Evolutionary conservation across 2,797 vertebrate genomes (phyloP).

Genomic region (Poecilia velifera): DNA sequence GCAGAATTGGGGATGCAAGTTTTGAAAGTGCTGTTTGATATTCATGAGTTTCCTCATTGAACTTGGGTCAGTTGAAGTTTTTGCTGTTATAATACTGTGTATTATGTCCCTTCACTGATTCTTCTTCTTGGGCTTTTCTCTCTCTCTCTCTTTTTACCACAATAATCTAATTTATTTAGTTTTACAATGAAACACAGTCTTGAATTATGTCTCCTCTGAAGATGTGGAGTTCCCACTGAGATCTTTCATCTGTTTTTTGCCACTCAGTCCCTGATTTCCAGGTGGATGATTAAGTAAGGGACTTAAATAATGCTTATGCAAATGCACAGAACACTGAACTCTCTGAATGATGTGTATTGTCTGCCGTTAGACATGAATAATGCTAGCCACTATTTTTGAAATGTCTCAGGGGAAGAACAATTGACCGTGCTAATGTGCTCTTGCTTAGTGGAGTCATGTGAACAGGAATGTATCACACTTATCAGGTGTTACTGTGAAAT

Average conservation of each 20-base stretch:
- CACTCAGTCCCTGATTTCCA: slow-evolving; percentile 68
- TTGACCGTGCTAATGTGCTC: slow-evolving; percentile 71
- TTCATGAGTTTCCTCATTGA: slow-evolving; percentile 37
- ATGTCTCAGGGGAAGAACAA: slow-evolving; percentile 78
- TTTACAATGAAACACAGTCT: slow-evolving; percentile 23
- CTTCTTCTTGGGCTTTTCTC: slow-evolving; percentile 18
- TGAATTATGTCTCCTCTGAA: slow-evolving; percentile 14
- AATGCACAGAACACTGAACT: slow-evolving; percentile 77
- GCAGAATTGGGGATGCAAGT: slow-evolving; percentile 66
- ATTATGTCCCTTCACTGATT: slow-evolving; percentile 18
- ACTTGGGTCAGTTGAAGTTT: slow-evolving; percentile 47
- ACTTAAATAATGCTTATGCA: slow-evolving; percentile 77
- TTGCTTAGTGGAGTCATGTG: slow-evolving; percentile 69
- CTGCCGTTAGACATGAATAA: slow-evolving; percentile 78
- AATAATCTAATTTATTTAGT: slow-evolving; percentile 15
- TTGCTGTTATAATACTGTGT: slow-evolving; percentile 22
- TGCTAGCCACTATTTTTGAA: slow-evolving; percentile 75
- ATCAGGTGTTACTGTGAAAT: slow-evolving; percentile 55
- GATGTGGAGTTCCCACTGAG: slow-evolving; percentile 57
- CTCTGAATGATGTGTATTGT: slow-evolving; percentile 80
- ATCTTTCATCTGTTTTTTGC: slow-evolving; percentile 67
- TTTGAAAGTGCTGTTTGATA: slow-evolving; percentile 59
- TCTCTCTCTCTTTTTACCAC: not conserved
- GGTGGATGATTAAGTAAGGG: slow-evolving; percentile 81
- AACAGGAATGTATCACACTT: slow-evolving; percentile 56